Evolutionary conservation across 2,888 invertebrate species (phyloP), one percentile per base, ranked within the genome.

Genomic region (Drosophila picticornis): DNA sequence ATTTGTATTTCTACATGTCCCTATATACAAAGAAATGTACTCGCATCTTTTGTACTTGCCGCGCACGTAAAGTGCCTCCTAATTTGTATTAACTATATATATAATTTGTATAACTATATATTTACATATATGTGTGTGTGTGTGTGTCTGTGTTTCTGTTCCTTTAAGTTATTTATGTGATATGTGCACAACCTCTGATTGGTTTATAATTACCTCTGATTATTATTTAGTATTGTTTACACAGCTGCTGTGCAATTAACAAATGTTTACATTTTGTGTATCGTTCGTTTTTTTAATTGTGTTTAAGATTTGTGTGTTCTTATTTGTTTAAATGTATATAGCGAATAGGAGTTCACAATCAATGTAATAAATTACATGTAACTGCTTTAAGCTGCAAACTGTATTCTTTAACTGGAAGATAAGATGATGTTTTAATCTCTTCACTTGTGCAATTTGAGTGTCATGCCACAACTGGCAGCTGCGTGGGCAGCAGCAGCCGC

Each of bases 341-440:
- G 80, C 74, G 69, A 70, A 73, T 73, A 82, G 61, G 58, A 73
- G 63, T 72, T 74, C 81, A 81, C 81, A 81, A 81, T 81, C 81
- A 81, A 77, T 81, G 77, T 81, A 81, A 81, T 82, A 80, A 81
- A 81, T 68, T 74, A 81, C 81, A 80, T 72, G 34, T 55, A 78
- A 78, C 67, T 72, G 80, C 80, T 80, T 80, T 53, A 63, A 70
- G 40, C 13, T 29, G 25, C 5, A 55, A 67, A 48, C 25, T n/a
- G 25, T 59, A 19, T 16, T 34, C n/a, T 61, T 31, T 11, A 34
- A 13, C 56, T 57, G 2, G 22, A 29, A 57, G 29, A 36, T 9
- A 0, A 31, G n/a, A 10, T 52, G 27, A 7, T 19, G 3, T 22
- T 32, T 13, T 7, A 7, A 32, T 52, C 31, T 31, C 9, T 36